Conservation (phyloP, 2,113 vertebrate genomes). For the Nycticryphes semicollaris region DNA sequence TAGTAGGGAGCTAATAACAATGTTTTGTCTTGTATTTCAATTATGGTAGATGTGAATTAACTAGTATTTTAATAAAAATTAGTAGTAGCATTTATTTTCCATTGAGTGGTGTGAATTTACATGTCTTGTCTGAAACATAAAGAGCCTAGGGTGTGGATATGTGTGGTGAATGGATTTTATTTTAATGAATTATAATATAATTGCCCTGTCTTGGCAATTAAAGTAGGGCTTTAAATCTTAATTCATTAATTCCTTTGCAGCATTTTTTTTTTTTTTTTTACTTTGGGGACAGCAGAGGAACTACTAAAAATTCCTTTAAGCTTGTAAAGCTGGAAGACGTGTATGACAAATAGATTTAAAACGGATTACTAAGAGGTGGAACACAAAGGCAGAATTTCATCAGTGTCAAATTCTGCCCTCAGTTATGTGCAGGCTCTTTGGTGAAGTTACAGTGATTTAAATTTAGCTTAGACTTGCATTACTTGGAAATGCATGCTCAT, state of each 20-base stretch:
- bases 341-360: conserved; percentile 45
- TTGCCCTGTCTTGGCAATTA: conserved; percentile 39
- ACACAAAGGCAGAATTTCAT: conserved; percentile 30
- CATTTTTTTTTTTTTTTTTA: conserved; percentile 2
- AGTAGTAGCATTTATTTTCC: conserved; percentile 34
- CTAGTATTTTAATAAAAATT: conserved; percentile 29
- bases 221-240: conserved; percentile 32
- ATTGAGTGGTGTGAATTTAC: neutral
- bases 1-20: conserved; percentile 22
- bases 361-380: neutral
- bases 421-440: neutral
- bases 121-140: neutral
- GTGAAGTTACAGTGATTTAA: neutral
- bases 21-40: conserved; percentile 45
- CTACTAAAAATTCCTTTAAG: neutral
- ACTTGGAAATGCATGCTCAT: neutral
- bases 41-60: conserved; percentile 35
- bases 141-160: neutral
- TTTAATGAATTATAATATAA: conserved; percentile 29
- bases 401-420: conserved; percentile 21
- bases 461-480: neutral
- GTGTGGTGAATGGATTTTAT: conserved; percentile 29
- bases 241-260: conserved; percentile 11
- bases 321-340: neutral
- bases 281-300: neutral